These are phyloP conservation scores for Hyalella azteca DNA, from an alignment of 2,888 invertebrate species.

Conservation along the genomic window DNA sequence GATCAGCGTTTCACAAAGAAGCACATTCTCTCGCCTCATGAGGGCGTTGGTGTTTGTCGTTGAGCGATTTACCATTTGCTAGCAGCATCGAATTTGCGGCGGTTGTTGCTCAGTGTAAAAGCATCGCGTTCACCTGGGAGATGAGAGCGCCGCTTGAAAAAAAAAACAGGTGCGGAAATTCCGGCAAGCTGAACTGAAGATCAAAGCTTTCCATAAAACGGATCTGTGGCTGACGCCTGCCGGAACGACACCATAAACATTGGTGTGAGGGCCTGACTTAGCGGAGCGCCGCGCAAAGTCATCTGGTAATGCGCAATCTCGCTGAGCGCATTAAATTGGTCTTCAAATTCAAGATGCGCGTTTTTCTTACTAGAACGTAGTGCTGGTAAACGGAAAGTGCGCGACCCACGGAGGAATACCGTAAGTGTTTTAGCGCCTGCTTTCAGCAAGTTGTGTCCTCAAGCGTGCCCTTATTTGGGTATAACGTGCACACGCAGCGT, in stretches of 20 bases:
- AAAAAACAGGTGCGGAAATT: constrained; percentile 6
- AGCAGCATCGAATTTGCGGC: constrained; percentile 1
- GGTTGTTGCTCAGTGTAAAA: constrained; percentile 5
- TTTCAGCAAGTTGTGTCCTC: background rate
- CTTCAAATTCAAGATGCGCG: constrained; percentile 18
- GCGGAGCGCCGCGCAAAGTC: constrained; percentile 12
- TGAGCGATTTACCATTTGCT: background rate
- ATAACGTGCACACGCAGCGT: background rate
- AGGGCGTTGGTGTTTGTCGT: background rate
- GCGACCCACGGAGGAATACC: background rate
- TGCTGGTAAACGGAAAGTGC: background rate
- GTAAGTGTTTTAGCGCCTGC: background rate
- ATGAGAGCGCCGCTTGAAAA: constrained; percentile 8
- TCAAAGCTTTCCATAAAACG: constrained; percentile 18
- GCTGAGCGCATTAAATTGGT: constrained; percentile 26
- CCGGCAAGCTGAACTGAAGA: constrained; percentile 11
- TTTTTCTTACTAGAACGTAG: constrained; percentile 16
- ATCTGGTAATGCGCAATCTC: constrained; percentile 28
- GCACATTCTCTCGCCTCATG: too few relatives aligned
- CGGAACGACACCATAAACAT: constrained; percentile 17
- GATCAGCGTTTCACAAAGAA: too few relatives aligned
- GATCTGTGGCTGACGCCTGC: constrained; percentile 10
- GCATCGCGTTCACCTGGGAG: constrained; percentile 4
- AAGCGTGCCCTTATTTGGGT: background rate
- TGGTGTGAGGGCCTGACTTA: background rate